Base-by-base conservation (phyloP, 2,113 vertebrate genomes). In the Anolis sagrei region DNA sequence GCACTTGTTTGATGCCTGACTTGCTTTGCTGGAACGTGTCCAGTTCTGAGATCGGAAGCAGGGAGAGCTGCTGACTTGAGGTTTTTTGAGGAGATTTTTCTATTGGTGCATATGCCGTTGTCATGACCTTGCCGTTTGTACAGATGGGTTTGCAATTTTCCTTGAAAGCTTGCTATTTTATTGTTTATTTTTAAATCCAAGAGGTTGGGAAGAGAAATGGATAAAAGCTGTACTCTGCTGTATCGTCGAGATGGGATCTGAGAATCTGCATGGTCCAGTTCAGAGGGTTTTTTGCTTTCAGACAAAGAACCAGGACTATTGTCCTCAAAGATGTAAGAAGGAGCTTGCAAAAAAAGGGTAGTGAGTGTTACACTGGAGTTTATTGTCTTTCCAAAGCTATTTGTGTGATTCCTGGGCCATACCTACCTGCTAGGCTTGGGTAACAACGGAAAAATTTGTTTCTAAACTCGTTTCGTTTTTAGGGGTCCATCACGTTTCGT, bases 51-150 rank as follows among this genome's bases (percentile, higher is more conserved):
- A 80, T 27, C 0, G 4, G 27, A 27, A 0, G 2, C 1, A 6
- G 48, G 34, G 64, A 68, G 36, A 39, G 34, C 85, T 78, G 58
- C 77, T 87, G 78, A 58, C 36, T 90, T 76, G 0, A 14, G 32
- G 23, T 44, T 51, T 32, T 1, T 76, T 23, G 16, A 61, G 36
- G 0, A 36, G 34, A 4, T 73, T 51, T 75, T 76, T 48, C 73
- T 76, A 0, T 34, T 29, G 14, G 34, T 5, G 61, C 78, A 0
- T 54, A n/a, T 86, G 70, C 32, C 44, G 29, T 36, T 75, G 78
- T 61, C 10, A 34, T 10, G 78, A 49, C 34, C 72, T 74, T 2
- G 7, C 72, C n/a, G 23, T 9, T 0, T 0, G 7, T 54, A 76
- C 72, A 85, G 29, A 1, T 64, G 6, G 49, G n/a, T 0, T 2